phyloP scores from a whole-genome alignment of 1,140 invertebrate species.

The Papilio machaon region DNA sequence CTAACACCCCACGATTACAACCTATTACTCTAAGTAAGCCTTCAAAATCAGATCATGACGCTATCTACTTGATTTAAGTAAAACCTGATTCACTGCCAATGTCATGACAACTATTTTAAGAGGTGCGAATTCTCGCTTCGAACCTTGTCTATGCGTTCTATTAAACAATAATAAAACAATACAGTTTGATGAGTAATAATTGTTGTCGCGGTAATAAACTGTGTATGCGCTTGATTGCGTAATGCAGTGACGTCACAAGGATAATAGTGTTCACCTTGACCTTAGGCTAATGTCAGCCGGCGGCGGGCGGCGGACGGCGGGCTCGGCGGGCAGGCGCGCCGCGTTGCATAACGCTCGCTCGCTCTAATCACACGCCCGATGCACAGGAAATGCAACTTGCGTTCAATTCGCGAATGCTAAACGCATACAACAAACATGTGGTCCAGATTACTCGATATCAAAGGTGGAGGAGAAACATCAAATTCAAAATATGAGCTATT shows the following conservation, averaged over 20 bases:
- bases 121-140: neutral
- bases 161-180: slow-evolving; percentile 24
- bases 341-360: slow-evolving; percentile 50
- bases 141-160: slow-evolving; percentile 13
- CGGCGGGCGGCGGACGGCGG: slow-evolving; percentile 52
- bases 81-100: neutral
- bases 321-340: slow-evolving; percentile 47
- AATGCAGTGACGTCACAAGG: slow-evolving; percentile 65
- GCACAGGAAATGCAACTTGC: slow-evolving; percentile 47
- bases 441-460: neutral
- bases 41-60: neutral
- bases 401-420: slow-evolving; percentile 27
- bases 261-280: slow-evolving; percentile 68
- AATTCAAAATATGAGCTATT: neutral
- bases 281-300: slow-evolving; percentile 63
- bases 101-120: neutral
- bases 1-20: neutral
- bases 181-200: slow-evolving; percentile 36
- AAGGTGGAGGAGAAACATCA: neutral
- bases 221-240: slow-evolving; percentile 52
- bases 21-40: neutral
- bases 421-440: slow-evolving; percentile 13
- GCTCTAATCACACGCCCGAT: slow-evolving; percentile 45
- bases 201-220: slow-evolving; percentile 22
- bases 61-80: neutral